Evolutionary conservation across 1,140 invertebrate genomes (phyloP), one percentile per base, ranked within the genome.

Genomic region (Drosophila albomicans): DNA sequence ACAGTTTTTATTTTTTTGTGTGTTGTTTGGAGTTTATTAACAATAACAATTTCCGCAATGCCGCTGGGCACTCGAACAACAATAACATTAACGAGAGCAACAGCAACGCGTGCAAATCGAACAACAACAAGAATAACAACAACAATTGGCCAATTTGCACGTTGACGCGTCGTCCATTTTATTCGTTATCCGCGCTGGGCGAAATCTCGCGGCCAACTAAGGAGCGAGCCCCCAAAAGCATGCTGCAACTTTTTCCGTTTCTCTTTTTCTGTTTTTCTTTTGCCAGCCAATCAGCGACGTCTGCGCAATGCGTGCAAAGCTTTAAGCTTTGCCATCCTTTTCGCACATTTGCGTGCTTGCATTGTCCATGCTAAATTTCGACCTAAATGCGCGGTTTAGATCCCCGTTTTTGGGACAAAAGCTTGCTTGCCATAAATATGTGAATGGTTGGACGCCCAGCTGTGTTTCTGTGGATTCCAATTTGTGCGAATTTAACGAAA

Each of bases 131-230:
- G 15, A 49, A 64, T 13, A 32, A 61, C 16, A 62, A 59, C 25
- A 35, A 61, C 10, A 16, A 51, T 48, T 54, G 13, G 2, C 2
- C 30, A 41, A 52, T 59, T 57, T 11, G 0, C 2, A 5, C 11
- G 13, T 16, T 15, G 52, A 49, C 57, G 25, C 54, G 48, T 58
- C 51, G 59, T 66, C 56, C 82, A 78, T 81, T 67, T 63, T 1
- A 0, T 25, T 4, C 59, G 67, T 59, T 51, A 46, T 69, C 67
- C 82, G 54, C 73, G 66, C 79, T 73, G 67, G 61, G 70, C 79
- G 71, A 79, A 71, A 76, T 72, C 64, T 75, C 82, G 82, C 79
- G 79, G 56, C 82, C 82, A 82, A 82, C 82, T 85, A 49, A 78
- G 3, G 38, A 35, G 58, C 45, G 41, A 41, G 63, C 43, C 35